A percentile compares a stretch with the other conserved stretches of the same genome.
phyloP scores from a whole-genome alignment of 2,797 vertebrate genomes.

The Smutsia gigantea region DNA sequence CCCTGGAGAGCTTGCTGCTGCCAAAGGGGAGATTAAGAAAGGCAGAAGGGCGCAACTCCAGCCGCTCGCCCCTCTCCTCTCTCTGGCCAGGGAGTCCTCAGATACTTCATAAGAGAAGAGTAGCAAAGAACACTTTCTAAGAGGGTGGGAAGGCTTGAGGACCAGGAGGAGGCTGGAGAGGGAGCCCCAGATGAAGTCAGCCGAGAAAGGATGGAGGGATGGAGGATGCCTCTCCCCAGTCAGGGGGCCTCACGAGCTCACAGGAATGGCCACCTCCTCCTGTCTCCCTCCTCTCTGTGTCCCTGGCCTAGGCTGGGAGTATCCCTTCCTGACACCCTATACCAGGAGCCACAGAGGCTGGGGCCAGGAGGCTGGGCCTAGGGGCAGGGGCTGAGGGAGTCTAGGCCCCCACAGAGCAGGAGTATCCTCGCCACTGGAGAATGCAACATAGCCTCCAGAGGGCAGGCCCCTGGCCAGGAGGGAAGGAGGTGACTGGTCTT shows the following conservation, averaged over 20 bases:
- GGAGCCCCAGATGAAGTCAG: no score
- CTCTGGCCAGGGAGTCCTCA: no score
- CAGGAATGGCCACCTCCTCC: no score
- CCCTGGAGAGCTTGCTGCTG: background rate
- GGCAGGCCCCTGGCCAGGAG: background rate
- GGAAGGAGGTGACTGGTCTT: background rate
- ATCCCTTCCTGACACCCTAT: background rate
- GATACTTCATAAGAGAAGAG: background rate
- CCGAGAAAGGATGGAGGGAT: no score
- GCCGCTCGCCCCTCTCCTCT: background rate
- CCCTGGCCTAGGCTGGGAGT: background rate
- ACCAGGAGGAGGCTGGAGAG: no score
- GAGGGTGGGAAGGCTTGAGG: background rate
- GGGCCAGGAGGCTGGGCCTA: background rate
- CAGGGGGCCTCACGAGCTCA: no score
- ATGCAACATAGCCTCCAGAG: no score
- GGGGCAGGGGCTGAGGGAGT: background rate
- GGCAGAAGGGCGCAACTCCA: background rate
- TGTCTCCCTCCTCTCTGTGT: background rate
- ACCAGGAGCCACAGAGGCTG: background rate
- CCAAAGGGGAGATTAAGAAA: background rate
- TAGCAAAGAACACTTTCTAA: background rate
- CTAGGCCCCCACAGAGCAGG: background rate
- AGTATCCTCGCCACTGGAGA: background rate
- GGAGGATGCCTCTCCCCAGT: no score